Base-by-base conservation (phyloP, 2,888 invertebrate genomes). In the Aspidiotus destructor region DNA sequence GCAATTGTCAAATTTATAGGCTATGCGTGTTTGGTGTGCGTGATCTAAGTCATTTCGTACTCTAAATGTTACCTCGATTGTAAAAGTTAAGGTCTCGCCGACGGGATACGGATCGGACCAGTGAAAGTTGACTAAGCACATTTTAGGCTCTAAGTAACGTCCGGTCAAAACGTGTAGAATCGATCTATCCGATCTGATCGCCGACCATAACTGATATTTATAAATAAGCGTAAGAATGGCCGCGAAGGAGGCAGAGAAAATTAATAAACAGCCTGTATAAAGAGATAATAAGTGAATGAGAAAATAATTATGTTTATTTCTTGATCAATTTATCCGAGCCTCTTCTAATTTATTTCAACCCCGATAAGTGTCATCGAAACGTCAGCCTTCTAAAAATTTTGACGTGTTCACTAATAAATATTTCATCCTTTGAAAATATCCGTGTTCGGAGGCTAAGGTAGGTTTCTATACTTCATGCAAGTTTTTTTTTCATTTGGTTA, bases 81-180 rank as follows among this genome's bases (percentile, higher is more conserved):
- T 87, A 80, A 95, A 94, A 76, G 90, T 89, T 84, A 93, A 89
- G 44, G 92, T 92, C 77, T 88, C 90, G 57, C 94, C 95, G 40
- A 95, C 95, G 13, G 85, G 80, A 75, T 89, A 87, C 16, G 93
- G 93, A 78, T 93, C 93, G 71, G 86, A 84, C 94, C 94, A 95
- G 74, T 92, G 90, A 83, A 94, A 95, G 73, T 85, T 84, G 73
- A 89, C 88, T 78, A 84, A 86, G 77, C 93, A 93, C 78, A 91
- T 91, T 73, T 89, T 87, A 13, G 69, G 64, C 53, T 92, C 83
- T 70, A 93, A 82, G 79, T 93, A 93, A 77, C 92, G 92, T 64
- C 93, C 93, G 60, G 92, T 93, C 70, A 94, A 91, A 79, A 91
- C 93, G 77, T 92, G 92, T 73, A 93, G 81, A 74, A 92, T 81